A percentile compares a stretch with the other conserved stretches of the same genome.
These are phyloP conservation scores for Olivierus martensii DNA, from an alignment of 1,140 invertebrate genomes.

Conservation along the genomic window DNA sequence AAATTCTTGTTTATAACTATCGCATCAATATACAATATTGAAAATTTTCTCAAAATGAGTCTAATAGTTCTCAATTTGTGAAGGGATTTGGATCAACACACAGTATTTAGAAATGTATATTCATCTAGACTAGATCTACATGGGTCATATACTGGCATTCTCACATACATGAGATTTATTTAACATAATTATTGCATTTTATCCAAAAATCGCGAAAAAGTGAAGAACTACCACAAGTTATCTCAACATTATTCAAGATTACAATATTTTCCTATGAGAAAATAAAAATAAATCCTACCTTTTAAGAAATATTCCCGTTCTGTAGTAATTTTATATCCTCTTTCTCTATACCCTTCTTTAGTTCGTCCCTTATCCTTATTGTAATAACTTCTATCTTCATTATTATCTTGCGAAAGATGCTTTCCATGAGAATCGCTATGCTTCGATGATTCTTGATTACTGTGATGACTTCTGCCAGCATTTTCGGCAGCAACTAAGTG, in stretches of 20 bases:
- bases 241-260: background rate
- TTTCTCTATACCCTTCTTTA: slow-evolving; percentile 21
- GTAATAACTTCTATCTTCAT: slow-evolving; percentile 5
- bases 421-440: background rate
- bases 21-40: no score
- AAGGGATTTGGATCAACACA: background rate
- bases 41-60: no score
- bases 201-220: background rate
- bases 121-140: background rate
- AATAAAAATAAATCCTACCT: background rate
- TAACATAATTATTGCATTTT: no score
- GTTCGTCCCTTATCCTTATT: slow-evolving; percentile 17
- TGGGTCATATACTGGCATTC: background rate
- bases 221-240: background rate
- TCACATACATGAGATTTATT: background rate
- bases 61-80: no score
- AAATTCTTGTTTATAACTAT: no score
- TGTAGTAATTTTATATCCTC: slow-evolving; percentile 20
- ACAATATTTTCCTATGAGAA: background rate
- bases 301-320: slow-evolving; percentile 18
- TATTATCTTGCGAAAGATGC: background rate
- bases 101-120: background rate
- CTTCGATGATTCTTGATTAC: background rate
- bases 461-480: background rate
- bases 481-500: background rate